Base-by-base conservation (phyloP, 2,797 vertebrate genomes). In the Pyrrhura leucotis region DNA sequence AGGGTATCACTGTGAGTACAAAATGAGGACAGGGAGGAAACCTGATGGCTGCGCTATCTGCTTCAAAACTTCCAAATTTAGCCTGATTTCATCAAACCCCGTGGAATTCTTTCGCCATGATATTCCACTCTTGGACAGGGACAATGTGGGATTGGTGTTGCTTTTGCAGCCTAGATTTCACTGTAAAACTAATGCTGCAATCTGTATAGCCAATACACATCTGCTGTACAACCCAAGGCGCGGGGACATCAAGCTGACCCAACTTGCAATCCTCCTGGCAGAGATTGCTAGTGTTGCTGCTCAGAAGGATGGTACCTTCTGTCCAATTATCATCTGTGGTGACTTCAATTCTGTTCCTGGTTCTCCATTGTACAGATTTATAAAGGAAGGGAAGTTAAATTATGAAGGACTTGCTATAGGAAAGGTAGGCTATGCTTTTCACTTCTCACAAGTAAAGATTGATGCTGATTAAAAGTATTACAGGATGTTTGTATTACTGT, bases 1-100 rank as follows among this genome's bases (percentile, higher is more conserved):
- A 99, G 99, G 99, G 16, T 99, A 99, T 95, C 98, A 98, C 79
- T 99, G 99, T 91, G 99, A 99, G 89, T 99, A 98, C 96, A 99
- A 99, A 97, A 98, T 98, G 97, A 98, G 99, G n/a, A 99, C 99
- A 4, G 99, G 99, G 48, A 96, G 86, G 48, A 99, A 99, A 95
- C 98, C 99, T 0, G 99, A 99, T 53, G 99, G 99, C 65, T 99
- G 99, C 85, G 99, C 99, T 18, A 98, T 99, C 72, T 96, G 98
- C 96, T 99, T 99, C 95, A 99, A 98, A 93, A 97, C 97, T 23
- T 98, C 98, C 83, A 98, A 98, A 91, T 99, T 99, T 89, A 98
- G 97, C 15, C 98, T 99, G 48, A 79, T 99, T 11, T 98, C 99
- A 4, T 98, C 98, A 94, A 98, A 98, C 35, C 99, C 99, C 0